phyloP scores from a whole-genome alignment of 2,797 vertebrate species.

The Aldrovandia affinis region DNA sequence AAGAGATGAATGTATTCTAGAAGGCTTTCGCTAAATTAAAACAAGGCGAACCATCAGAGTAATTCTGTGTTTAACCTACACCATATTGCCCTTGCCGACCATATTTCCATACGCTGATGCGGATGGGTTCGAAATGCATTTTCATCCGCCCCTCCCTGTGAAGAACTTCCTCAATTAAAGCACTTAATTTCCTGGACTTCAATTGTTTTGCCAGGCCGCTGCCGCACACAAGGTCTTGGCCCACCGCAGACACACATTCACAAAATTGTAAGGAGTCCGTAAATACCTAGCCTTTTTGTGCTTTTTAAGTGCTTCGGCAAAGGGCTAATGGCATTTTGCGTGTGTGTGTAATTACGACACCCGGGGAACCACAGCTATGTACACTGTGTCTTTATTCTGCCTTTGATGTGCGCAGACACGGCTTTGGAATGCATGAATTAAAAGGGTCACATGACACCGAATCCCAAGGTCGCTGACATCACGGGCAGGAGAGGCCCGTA shows the following conservation, averaged over 20 bases:
- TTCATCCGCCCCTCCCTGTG: constrained; percentile 61
- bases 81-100: constrained; percentile 70
- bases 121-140: constrained; percentile 68
- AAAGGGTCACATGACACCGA: constrained; percentile 57
- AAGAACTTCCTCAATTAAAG: constrained; percentile 36
- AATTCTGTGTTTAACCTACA: constrained; percentile 78
- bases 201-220: constrained; percentile 19
- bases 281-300: constrained; percentile 50
- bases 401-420: constrained; percentile 5
- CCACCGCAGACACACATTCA: constrained; percentile 43
- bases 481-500: constrained; percentile 57
- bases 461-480: constrained; percentile 65
- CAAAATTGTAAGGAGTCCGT: constrained; percentile 46
- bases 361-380: constrained; percentile 45
- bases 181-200: constrained; percentile 33
- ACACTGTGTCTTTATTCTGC: constrained; percentile 30
- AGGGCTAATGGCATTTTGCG: constrained; percentile 40
- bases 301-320: constrained; percentile 41
- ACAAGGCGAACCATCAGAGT: constrained; percentile 64
- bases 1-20: constrained; percentile 77
- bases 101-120: constrained; percentile 77
- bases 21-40: constrained; percentile 75
- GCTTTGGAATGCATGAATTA: constrained; percentile 47
- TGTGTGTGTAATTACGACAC: constrained; percentile 46
- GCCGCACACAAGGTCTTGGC: constrained; percentile 23